Percentiles rank a stretch among this genome's conserved stretches.
Evolutionary conservation across 1,140 invertebrate genomes (phyloP).

Genomic region (Conus betulinus): DNA sequence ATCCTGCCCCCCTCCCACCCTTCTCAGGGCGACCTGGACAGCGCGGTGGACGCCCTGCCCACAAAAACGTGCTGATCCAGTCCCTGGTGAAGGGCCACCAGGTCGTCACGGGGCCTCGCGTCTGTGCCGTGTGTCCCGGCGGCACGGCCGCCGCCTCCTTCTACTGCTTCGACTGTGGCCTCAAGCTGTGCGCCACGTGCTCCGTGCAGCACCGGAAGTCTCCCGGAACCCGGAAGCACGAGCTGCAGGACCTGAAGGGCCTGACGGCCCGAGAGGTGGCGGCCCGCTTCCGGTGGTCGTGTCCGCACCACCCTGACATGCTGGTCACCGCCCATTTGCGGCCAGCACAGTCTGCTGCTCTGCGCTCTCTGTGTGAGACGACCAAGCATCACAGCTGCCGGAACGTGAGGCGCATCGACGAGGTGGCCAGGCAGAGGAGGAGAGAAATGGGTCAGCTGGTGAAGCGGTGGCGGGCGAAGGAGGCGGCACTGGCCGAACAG

Average conservation of each 20-base stretch:
- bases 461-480: not conserved
- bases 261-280: not conserved
- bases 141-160: not conserved
- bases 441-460: not conserved
- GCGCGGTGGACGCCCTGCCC: conserved; percentile 25
- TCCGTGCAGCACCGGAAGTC: not conserved
- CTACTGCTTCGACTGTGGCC: not conserved
- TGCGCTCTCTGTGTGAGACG: not conserved
- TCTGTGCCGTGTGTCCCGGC: not conserved
- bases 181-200: conserved; percentile 8
- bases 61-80: not conserved
- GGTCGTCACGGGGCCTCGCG: not conserved
- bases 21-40: not conserved
- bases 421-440: not conserved
- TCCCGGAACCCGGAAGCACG: not conserved
- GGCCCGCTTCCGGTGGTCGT: not conserved
- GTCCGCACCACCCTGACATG: not conserved
- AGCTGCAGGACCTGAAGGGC: not conserved
- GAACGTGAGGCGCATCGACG: not conserved
- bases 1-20: not conserved
- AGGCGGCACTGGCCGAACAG: not conserved
- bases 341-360: not conserved
- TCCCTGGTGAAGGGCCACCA: not conserved
- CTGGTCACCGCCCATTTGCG: not conserved
- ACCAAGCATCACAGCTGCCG: not conserved